Evolutionary conservation across 2,113 vertebrate species (phyloP).

Genomic region (Halichoeres trimaculatus): DNA sequence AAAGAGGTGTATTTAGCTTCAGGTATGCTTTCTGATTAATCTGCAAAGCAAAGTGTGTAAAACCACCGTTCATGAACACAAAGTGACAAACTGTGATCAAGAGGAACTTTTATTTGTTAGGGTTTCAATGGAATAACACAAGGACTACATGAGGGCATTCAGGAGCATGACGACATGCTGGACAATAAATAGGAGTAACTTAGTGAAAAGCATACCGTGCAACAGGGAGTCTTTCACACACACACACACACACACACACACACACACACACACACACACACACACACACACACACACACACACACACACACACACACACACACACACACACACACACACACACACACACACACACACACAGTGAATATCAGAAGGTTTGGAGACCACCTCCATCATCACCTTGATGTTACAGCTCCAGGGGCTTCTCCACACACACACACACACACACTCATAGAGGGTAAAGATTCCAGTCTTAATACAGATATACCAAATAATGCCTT

Average conservation of each 20-base stretch:
- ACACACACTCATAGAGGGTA: slow-evolving; percentile 1
- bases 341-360: slow-evolving; percentile 17
- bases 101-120: slow-evolving; percentile 76
- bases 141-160: slow-evolving; percentile 65
- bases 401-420: slow-evolving; percentile 48
- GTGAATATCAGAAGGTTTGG: slow-evolving; percentile 12
- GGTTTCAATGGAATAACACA: slow-evolving; percentile 70
- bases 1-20: too few relatives aligned
- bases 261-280: slow-evolving; percentile 25
- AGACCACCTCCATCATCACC: slow-evolving; percentile 35
- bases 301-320: slow-evolving; percentile 11
- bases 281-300: slow-evolving; percentile 24
- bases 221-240: slow-evolving; percentile 38
- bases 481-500: slow-evolving; percentile 39
- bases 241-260: slow-evolving; percentile 15
- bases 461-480: slow-evolving; percentile 71
- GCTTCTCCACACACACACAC: slow-evolving; percentile 7
- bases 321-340: slow-evolving; percentile 11
- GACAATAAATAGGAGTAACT: slow-evolving; percentile 81
- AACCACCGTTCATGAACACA: background rate
- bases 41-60: too few relatives aligned
- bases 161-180: slow-evolving; percentile 66
- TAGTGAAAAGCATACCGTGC: slow-evolving; percentile 42
- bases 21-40: too few relatives aligned
- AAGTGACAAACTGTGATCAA: slow-evolving; percentile 11